phyloP scores from a whole-genome alignment of 2,797 vertebrate species.

The Nannoperca obscura region DNA sequence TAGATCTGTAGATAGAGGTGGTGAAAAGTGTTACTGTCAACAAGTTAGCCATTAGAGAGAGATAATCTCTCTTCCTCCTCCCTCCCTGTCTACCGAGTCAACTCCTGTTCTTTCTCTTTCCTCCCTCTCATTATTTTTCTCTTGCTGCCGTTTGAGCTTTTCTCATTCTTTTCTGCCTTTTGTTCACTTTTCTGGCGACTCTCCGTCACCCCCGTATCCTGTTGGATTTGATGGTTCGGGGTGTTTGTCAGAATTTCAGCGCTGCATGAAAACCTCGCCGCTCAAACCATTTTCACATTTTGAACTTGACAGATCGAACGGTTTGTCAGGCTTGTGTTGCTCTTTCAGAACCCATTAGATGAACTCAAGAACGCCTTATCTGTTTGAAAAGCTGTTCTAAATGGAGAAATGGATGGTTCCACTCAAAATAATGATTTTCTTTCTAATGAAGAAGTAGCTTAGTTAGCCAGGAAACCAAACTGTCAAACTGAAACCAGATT shows the following conservation, averaged over 20 bases:
- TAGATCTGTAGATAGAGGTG: conserved; percentile 75
- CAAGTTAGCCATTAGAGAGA: conserved; percentile 76
- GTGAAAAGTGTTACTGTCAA: conserved; percentile 79
- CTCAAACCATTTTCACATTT: neutral
- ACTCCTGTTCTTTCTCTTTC: conserved; percentile 61
- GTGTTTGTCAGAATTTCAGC: neutral
- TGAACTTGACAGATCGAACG: neutral
- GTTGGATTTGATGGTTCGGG: neutral
- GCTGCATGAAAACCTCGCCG: neutral
- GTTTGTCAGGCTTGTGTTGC: neutral
- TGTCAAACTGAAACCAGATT: too few relatives aligned
- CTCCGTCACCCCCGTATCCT: neutral
- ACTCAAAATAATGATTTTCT: neutral
- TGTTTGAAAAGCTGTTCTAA: neutral
- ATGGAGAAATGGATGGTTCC: neutral
- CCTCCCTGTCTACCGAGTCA: conserved; percentile 46
- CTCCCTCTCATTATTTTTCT: conserved; percentile 28
- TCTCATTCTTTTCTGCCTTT: neutral
- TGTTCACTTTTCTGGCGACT: neutral
- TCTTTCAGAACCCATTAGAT: neutral
- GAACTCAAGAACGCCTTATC: neutral
- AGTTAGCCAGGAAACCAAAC: neutral
- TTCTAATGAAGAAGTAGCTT: neutral
- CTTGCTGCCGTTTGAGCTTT: neutral
- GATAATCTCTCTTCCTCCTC: conserved; percentile 75